A percentile compares a stretch with the other conserved stretches of the same genome.
These are phyloP conservation scores for Otus sunia DNA, from an alignment of 2,113 vertebrate genomes.

Conservation along the genomic window DNA sequence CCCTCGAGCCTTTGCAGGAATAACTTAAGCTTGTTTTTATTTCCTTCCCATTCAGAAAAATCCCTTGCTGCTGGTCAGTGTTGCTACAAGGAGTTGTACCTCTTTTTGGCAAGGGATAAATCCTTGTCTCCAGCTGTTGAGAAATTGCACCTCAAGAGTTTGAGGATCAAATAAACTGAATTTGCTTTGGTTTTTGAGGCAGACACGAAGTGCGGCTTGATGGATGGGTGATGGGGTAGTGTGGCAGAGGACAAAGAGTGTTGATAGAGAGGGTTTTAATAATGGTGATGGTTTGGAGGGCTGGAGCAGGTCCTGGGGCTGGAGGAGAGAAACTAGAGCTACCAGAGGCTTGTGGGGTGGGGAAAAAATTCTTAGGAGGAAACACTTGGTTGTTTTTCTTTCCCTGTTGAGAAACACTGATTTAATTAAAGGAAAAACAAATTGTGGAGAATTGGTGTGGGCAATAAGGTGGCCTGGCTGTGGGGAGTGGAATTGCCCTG, in stretches of 20 bases:
- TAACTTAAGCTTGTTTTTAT: background rate
- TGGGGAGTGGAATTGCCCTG: rapidly evolving
- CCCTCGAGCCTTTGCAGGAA: background rate
- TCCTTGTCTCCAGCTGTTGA: background rate
- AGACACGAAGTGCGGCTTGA: background rate
- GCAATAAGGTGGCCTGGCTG: background rate
- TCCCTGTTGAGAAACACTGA: background rate
- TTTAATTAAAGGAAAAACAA: background rate
- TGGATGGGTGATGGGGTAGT: background rate
- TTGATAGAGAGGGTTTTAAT: background rate
- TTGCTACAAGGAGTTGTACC: background rate
- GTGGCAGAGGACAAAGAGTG: background rate
- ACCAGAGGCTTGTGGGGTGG: background rate
- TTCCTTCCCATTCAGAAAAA: conserved; percentile 8
- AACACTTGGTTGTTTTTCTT: background rate
- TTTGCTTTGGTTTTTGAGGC: background rate
- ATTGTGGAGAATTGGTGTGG: background rate
- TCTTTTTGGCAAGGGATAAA: background rate
- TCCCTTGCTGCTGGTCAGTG: background rate
- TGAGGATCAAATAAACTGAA: background rate
- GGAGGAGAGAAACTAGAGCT: background rate
- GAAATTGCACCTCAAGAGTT: background rate
- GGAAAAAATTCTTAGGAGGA: background rate
- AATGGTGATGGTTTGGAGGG: background rate
- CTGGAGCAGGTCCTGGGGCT: background rate